Evolutionary conservation across 2,797 vertebrate species (phyloP).

Genomic region (Anniella stebbinsi): DNA sequence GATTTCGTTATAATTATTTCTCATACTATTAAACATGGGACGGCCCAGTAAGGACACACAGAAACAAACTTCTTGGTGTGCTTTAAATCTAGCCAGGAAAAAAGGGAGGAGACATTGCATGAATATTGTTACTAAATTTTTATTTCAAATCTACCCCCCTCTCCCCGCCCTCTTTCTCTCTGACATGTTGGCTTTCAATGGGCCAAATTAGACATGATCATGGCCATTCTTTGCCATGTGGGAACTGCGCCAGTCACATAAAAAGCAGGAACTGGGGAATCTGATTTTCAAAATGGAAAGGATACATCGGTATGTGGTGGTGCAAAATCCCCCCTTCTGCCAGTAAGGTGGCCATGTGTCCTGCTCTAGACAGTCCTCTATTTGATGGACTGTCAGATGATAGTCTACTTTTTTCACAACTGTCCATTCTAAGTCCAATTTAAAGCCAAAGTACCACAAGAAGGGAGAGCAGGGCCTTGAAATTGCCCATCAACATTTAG

Average conservation of each 20-base stretch:
- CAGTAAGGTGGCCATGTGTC: not conserved
- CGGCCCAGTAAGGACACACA: not conserved
- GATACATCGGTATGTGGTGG: no score
- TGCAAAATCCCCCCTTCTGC: not conserved
- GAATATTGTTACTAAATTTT: not conserved
- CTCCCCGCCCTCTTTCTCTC: not conserved
- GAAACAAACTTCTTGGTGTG: slow-evolving; percentile 23
- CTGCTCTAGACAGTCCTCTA: not conserved
- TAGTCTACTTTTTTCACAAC: not conserved
- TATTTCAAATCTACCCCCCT: no score
- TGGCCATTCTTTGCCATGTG: no score
- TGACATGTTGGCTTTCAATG: not conserved
- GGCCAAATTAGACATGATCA: no score
- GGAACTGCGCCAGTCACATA: no score
- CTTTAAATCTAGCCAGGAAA: slow-evolving; percentile 6
- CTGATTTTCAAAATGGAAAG: no score
- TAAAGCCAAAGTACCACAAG: not conserved
- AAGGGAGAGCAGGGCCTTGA: not conserved
- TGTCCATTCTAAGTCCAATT: not conserved
- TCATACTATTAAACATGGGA: slow-evolving; percentile 25
- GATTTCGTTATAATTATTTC: slow-evolving; percentile 12
- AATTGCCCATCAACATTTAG: not conserved
- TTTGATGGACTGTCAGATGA: no score
- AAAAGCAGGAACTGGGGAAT: no score
- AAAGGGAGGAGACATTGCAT: not conserved